Evolutionary conservation across 2,888 invertebrate species (phyloP).

Genomic region (Antitype chi): DNA sequence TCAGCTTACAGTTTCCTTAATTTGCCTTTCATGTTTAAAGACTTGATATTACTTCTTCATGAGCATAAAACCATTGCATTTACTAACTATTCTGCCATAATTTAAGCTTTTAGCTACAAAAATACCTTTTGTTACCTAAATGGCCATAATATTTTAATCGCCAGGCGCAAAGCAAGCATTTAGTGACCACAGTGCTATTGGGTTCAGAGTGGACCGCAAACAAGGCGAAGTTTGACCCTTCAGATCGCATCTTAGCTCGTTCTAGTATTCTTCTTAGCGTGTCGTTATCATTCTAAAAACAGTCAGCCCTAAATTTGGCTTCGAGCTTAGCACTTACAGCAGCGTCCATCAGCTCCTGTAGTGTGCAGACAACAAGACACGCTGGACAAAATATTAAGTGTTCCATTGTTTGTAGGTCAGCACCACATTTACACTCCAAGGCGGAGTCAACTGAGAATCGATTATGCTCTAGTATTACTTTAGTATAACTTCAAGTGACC

Average conservation of each 20-base stretch:
- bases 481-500: not conserved
- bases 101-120: not conserved
- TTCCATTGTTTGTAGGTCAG: too few relatives aligned
- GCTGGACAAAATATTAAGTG: too few relatives aligned
- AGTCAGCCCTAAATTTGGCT: too few relatives aligned
- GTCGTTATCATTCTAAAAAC: too few relatives aligned
- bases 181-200: not conserved
- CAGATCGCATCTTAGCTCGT: not conserved
- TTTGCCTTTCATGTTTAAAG: slow-evolving; percentile 9
- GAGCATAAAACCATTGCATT: not conserved
- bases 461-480: not conserved
- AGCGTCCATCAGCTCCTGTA: too few relatives aligned
- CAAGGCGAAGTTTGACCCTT: not conserved
- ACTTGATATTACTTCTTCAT: not conserved
- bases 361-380: too few relatives aligned
- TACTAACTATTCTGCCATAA: not conserved
- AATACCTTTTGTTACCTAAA: not conserved
- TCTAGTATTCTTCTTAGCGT: not conserved
- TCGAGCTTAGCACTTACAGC: too few relatives aligned
- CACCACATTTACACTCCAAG: too few relatives aligned
- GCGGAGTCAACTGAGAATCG: too few relatives aligned
- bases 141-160: not conserved
- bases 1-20: slow-evolving; percentile 17
- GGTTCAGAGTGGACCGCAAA: not conserved
- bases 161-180: not conserved